Evolutionary conservation across 2,888 invertebrate genomes (phyloP), one percentile per base, ranked within the genome.

Genomic region (Tetrapedia diversipes): DNA sequence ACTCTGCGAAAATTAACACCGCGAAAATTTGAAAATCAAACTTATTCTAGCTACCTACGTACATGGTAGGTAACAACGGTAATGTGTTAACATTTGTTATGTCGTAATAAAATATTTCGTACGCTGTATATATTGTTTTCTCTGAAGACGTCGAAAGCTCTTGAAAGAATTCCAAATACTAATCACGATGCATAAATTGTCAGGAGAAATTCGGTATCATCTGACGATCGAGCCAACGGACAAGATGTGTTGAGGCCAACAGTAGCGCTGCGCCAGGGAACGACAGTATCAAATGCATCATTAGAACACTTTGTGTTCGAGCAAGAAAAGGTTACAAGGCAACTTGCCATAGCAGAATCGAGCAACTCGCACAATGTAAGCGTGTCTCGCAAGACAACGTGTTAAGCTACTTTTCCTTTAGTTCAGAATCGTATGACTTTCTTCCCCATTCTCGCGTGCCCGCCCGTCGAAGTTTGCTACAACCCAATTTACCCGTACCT

Each of bases 251-350:
- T 57, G 8, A 41, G n/a, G 22, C 51, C 39, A 56, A 14, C 19
- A n/a, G 11, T n/a, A 43, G 14, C 32, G 32, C n/a, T 1, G 32
- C 14, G 11, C 4, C 39, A 45, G 37, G n/a, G 34, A 45, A 29
- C 24, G 47, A 16, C 45, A n/a, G 32, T 34, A 41, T 19, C 43
- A 29, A 29, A 53, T 37, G 57, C 66, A 43, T 37, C 56, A 63
- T 73, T 56, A 63, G 54, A 70, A 63, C 61, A 70, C 27, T 49
- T 73, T 41, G 47, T 19, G 41, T 14, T 43, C 7, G 22, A 63
- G 49, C 24, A 57, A 41, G 59, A 69, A n/a, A 19, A 53, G 29
- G 27, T 51, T 11, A 53, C 11, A 39, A 43, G 39, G 54, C 60
- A 68, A 60, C 24, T 59, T 72, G 60, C 59, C 54, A 72, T 14